Conservation (phyloP, 2,113 vertebrate species). For the Odocoileus virginianus region DNA sequence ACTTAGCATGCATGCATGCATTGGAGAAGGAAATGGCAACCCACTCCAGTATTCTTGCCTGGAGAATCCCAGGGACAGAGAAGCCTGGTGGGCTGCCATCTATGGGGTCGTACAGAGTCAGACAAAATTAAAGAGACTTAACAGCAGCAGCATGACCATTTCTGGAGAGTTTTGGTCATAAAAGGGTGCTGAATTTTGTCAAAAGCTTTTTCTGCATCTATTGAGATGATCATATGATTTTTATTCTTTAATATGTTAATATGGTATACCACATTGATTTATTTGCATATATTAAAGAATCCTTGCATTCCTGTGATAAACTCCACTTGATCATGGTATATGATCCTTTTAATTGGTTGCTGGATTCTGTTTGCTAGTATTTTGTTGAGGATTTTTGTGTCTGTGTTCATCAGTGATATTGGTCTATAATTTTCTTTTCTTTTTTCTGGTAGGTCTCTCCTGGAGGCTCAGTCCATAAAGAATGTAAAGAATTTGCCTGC, state of each 20-base stretch:
- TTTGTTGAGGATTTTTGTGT: not conserved
- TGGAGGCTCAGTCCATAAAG: not conserved
- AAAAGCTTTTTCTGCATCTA: not conserved
- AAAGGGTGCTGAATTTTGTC: not conserved
- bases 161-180: not conserved
- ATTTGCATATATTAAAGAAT: not conserved
- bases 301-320: not conserved
- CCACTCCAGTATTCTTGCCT: no score
- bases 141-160: not conserved
- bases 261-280: not conserved
- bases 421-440: not conserved
- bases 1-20: no score
- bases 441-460: not conserved
- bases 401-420: not conserved
- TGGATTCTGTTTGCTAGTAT: not conserved
- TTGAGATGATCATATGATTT: not conserved
- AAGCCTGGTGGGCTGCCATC: fast-evolving
- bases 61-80: no score
- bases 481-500: not conserved
- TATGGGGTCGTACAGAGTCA: fast-evolving
- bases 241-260: not conserved
- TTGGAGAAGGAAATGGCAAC: no score
- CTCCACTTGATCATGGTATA: not conserved
- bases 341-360: not conserved
- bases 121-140: not conserved